phyloP scores from a whole-genome alignment of 2,113 vertebrate genomes.

The Lasiurus cinereus region DNA sequence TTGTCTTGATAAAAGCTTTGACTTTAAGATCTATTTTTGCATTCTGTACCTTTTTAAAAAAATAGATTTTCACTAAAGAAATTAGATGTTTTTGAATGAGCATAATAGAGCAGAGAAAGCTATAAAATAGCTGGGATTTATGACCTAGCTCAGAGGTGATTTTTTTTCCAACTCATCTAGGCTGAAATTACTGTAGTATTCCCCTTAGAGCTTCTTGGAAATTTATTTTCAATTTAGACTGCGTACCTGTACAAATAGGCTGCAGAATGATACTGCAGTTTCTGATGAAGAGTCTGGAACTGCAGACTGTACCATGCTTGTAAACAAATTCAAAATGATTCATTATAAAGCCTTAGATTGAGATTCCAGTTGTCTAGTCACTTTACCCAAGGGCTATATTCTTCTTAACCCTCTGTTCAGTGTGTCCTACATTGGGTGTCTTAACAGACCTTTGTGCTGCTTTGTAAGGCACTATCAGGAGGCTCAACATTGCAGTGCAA shows the following conservation, averaged over 20 bases:
- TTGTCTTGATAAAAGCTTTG: not conserved
- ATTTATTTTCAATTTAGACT: slow-evolving; percentile 74
- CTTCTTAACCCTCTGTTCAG: not conserved
- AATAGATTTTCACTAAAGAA: slow-evolving; percentile 48
- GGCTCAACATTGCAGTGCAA: not conserved
- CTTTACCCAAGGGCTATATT: not conserved
- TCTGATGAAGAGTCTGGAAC: slow-evolving; percentile 52
- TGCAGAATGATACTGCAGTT: slow-evolving; percentile 69
- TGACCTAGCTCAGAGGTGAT: slow-evolving; percentile 60
- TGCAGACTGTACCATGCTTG: not conserved
- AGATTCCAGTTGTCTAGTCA: not conserved
- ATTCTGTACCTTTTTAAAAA: not conserved
- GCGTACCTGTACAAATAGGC: slow-evolving; percentile 55
- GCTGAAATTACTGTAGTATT: slow-evolving; percentile 72
- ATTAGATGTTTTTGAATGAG: slow-evolving; percentile 32
- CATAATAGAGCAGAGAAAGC: slow-evolving; percentile 25
- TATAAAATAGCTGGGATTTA: slow-evolving; percentile 71
- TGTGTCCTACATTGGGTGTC: not conserved
- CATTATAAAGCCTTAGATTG: not conserved
- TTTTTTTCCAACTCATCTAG: slow-evolving; percentile 60
- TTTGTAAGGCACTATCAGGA: not conserved
- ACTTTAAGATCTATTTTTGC: slow-evolving; percentile 33
- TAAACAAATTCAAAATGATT: slow-evolving; percentile 34
- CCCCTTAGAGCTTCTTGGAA: slow-evolving; percentile 49
- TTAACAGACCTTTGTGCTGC: not conserved